Evolutionary conservation across 1,140 invertebrate genomes (phyloP).

Genomic region (Neodiprion virginianus): DNA sequence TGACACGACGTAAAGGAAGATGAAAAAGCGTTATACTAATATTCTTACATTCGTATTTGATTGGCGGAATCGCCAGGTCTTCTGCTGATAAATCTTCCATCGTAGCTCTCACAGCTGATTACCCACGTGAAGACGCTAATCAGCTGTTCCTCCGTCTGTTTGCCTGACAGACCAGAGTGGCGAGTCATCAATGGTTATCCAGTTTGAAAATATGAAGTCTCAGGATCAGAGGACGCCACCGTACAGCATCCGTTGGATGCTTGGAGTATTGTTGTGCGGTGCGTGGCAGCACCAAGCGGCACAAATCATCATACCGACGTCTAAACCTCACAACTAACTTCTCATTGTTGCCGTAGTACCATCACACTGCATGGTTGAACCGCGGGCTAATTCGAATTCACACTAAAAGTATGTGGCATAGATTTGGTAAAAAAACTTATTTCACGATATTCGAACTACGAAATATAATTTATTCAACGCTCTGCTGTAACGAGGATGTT

Average conservation of each 20-base stretch:
- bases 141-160: conserved; percentile 47
- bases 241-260: background rate
- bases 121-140: conserved; percentile 41
- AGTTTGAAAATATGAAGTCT: background rate
- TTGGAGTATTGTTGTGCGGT: background rate
- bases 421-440: too few species aligned
- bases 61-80: conserved; percentile 63
- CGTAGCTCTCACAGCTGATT: conserved; percentile 49
- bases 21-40: background rate
- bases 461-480: too few species aligned
- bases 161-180: background rate
- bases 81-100: conserved; percentile 63
- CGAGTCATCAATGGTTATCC: background rate
- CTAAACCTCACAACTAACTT: background rate
- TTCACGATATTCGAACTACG: too few species aligned
- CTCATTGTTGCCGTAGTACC: too few species aligned
- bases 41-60: conserved; percentile 77
- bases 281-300: background rate
- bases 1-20: background rate
- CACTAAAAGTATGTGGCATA: background rate
- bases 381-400: too few species aligned
- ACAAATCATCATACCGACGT: background rate
- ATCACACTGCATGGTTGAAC: too few species aligned
- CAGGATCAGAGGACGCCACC: background rate
- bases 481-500: too few species aligned